Evolutionary conservation across 2,888 invertebrate genomes (phyloP), one percentile per base, ranked within the genome.

Genomic region (Noctua pronuba): DNA sequence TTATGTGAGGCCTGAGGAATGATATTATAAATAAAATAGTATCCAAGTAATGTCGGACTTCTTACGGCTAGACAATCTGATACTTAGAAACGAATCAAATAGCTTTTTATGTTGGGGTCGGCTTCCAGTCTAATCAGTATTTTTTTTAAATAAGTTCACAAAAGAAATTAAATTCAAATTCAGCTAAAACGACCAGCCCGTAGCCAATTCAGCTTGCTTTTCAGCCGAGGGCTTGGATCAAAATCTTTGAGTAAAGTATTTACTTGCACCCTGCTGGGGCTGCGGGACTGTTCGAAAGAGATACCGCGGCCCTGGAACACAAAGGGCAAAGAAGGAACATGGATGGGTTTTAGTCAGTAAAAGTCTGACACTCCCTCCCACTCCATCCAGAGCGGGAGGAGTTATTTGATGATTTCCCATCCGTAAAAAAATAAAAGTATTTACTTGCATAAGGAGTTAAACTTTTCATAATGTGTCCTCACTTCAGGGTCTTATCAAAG

Each of bases 401-500:
- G n/a, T n/a, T n/a, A n/a, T n/a, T n/a, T n/a, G n/a, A n/a, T n/a
- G n/a, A n/a, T n/a, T n/a, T n/a, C n/a, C n/a, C n/a, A n/a, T n/a
- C n/a, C n/a, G n/a, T n/a, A n/a, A n/a, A n/a, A n/a, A n/a, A n/a
- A n/a, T n/a, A n/a, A 31, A 11, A 44, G 44, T n/a, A 13, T 62
- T 49, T 41, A 28, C 11, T 28, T 46, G 1, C 18, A 41, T 62
- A 41, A 21, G 4, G 49, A 49, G 8, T 49, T 7, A 11, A 24
- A 49, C 41, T 16, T 44, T 52, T n/a, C 13, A 46, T 44, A 31
- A 21, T 28, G 38, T 41, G 5, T 35, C 52, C 69, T 44, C 38
- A 66, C 78, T 82, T 35, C 75, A 94, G 95, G 95, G 94, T 62
- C 86, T 94, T 0, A 86, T 90, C 24, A 84, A 86, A 21, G 94